A percentile compares a stretch with the other conserved stretches of the same genome.
Evolutionary conservation across 2,113 vertebrate species (phyloP).

Genomic region (Pyrgilauda ruficollis): DNA sequence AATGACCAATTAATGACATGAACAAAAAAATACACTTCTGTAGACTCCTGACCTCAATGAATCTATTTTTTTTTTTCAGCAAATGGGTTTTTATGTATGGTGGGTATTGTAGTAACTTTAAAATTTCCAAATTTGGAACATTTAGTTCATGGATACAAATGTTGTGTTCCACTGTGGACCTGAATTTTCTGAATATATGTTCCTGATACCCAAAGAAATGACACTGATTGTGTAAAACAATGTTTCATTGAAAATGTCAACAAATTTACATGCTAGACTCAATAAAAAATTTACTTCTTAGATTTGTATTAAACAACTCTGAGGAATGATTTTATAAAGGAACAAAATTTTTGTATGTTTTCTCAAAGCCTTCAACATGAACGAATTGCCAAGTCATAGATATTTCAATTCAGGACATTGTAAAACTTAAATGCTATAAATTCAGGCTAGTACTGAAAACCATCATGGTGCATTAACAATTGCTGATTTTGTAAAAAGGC

Average conservation of each 20-base stretch:
- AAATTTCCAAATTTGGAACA: not conserved
- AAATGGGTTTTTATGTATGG: not conserved
- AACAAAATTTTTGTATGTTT: not conserved
- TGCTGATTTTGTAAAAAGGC: not conserved
- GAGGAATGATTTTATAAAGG: not conserved
- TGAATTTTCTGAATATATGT: not conserved
- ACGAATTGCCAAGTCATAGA: not conserved
- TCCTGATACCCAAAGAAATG: not conserved
- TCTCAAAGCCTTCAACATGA: not conserved
- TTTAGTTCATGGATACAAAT: not conserved
- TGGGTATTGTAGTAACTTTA: not conserved
- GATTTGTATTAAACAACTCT: not conserved
- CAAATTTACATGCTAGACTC: not conserved
- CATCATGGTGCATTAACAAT: rapidly evolving
- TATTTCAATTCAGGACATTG: not conserved
- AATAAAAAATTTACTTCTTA: not conserved
- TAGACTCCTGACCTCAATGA: not conserved
- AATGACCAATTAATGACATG: not conserved
- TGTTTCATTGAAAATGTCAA: not conserved
- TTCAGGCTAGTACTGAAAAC: not conserved
- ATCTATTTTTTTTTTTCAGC: not conserved
- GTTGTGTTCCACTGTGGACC: not conserved
- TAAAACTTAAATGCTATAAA: not conserved
- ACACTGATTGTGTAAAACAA: not conserved
- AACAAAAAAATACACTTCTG: not conserved